Base-by-base conservation (phyloP, 2,888 invertebrate genomes). In the Molorchus minor region DNA sequence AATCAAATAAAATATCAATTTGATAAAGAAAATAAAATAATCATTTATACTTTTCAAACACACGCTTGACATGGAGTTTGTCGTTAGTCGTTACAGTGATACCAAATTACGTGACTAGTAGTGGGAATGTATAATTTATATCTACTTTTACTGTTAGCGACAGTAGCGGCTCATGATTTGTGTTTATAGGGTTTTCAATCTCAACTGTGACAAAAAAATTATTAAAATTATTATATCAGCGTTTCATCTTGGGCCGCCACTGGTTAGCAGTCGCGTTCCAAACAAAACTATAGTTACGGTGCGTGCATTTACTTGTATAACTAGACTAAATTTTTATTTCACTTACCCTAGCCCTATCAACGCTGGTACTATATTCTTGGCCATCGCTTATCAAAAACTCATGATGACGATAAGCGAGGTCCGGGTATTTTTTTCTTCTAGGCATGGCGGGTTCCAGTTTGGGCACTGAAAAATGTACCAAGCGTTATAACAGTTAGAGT, bases 341-440 rank as follows among this genome's bases (percentile, higher is more conserved):
- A 74, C 77, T 83, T 79, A 89, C 89, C 85, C 88, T 84, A 67
- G 89, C 88, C 77, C 90, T 85, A 72, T 86, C 80, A 80, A 85
- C 71, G 72, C 85, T 84, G 71, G 83, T 10, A 12, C 33, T 83
- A 64, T 83, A 84, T 71, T 88, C 87, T 69, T 86, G 84, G 38
- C 82, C 82, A 30, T 84, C 84, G 71, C 87, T 87, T 71, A 81
- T 82, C 71, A 93, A 88, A 75, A 92, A 87, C 80, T 92, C 92
- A 83, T 93, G 92, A 77, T 91, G 90, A 82, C 90, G 89, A 85
- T 93, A 93, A 74, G 93, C 93, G 77, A 93, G 86, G 72, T 93
- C 93, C 44, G 93, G 93, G 80, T 92, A 92, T 84, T 93, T 93
- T 86, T 93, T 93, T 80, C 93, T 88, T 70, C 93, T 87, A 67